A percentile compares a stretch with the other conserved stretches of the same genome.
Evolutionary conservation across 35 echinoderm and acorn worm species (phyloP).

Genomic region (Ptychodera flava): DNA sequence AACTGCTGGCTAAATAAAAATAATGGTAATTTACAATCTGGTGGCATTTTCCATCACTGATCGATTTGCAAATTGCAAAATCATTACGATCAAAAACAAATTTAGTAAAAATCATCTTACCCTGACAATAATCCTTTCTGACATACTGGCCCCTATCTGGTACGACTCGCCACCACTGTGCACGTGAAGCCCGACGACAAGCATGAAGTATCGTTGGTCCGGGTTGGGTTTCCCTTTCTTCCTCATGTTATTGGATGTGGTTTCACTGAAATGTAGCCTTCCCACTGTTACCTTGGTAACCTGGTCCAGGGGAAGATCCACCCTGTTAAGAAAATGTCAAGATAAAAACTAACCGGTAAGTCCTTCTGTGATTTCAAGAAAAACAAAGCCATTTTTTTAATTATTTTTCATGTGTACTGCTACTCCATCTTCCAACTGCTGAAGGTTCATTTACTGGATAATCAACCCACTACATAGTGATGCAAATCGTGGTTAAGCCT

Average conservation of each 20-base stretch:
- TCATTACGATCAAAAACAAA: too few species aligned
- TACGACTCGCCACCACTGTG: slow-evolving; percentile 45
- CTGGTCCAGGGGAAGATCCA: slow-evolving; percentile 67
- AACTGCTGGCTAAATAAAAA: too few species aligned
- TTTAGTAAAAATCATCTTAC: slow-evolving; percentile 45
- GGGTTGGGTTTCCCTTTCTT: slow-evolving; percentile 99
- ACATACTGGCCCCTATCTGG: slow-evolving; percentile 48
- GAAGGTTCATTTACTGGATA: too few species aligned
- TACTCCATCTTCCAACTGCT: too few species aligned
- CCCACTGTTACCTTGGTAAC: slow-evolving; percentile 84
- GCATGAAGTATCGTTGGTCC: slow-evolving; percentile 95
- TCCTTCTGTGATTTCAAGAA: too few species aligned
- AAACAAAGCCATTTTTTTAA: too few species aligned
- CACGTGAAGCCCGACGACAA: slow-evolving; percentile 68
- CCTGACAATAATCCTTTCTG: slow-evolving; percentile 93
- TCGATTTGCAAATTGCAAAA: too few species aligned
- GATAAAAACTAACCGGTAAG: slow-evolving; percentile 6
- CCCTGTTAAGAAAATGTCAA: slow-evolving; percentile 28
- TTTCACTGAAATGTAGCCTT: slow-evolving; percentile 91
- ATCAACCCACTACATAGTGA: too few species aligned
- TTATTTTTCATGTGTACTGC: too few species aligned
- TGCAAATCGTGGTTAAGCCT: too few species aligned
- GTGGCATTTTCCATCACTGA: too few species aligned
- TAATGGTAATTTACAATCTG: too few species aligned
- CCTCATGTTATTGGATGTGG: slow-evolving; percentile 93